Conservation (phyloP, 2,797 vertebrate genomes). For the Pempheris klunzingeri region DNA sequence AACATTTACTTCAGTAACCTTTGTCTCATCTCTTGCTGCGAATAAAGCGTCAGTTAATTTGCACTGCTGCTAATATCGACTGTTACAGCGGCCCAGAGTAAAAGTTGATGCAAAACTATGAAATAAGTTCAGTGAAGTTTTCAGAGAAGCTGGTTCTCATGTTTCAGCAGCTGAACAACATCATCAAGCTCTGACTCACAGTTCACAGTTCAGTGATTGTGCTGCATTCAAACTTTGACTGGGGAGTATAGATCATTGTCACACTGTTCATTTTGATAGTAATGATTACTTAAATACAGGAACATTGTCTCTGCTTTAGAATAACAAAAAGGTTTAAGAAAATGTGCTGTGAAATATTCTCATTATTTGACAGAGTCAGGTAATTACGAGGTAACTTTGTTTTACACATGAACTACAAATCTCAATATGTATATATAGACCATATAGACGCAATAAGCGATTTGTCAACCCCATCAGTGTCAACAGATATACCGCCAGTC, state of each 20-base stretch:
- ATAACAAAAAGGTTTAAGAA: no score
- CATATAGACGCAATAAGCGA: neutral
- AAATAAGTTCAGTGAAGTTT: slow-evolving; percentile 22
- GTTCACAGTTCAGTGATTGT: neutral
- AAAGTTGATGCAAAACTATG: slow-evolving; percentile 47
- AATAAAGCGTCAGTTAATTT: slow-evolving; percentile 15
- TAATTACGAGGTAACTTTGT: neutral
- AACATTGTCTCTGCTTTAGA: no score
- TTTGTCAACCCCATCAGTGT: neutral
- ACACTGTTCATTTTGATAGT: no score
- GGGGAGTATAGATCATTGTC: neutral
- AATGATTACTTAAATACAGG: neutral
- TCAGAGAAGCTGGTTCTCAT: neutral
- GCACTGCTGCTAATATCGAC: neutral
- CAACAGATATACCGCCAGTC: neutral
- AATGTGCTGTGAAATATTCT: no score
- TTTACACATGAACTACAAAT: neutral
- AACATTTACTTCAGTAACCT: neutral
- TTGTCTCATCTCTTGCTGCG: slow-evolving; percentile 22
- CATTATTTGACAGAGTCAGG: neutral
- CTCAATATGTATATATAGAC: neutral
- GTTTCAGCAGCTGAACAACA: neutral
- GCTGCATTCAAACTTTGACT: neutral
- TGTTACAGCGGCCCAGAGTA: neutral
- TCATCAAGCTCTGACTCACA: neutral